phyloP scores from a whole-genome alignment of 2,113 vertebrate genomes.

The Clarias gariepinus region DNA sequence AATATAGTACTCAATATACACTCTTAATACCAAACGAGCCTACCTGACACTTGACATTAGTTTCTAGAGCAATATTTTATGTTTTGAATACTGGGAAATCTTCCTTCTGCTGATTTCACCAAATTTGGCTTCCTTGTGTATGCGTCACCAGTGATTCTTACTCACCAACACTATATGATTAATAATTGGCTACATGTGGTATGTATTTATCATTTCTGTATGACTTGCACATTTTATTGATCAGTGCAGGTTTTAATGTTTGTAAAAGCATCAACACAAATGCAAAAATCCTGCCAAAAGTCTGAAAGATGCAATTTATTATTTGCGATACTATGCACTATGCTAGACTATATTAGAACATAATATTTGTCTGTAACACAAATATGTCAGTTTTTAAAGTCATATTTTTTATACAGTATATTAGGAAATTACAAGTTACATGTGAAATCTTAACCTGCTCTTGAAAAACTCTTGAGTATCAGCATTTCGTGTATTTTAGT shows the following conservation, averaged over 20 bases:
- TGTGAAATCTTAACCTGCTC: neutral
- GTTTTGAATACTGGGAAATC: neutral
- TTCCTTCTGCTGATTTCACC: neutral
- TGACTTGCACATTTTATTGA: neutral
- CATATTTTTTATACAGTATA: neutral
- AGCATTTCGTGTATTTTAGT: neutral
- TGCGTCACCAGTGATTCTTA: neutral
- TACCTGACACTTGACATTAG: neutral
- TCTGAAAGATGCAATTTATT: neutral
- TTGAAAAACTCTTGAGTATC: neutral
- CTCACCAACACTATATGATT: neutral
- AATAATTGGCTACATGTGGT: neutral
- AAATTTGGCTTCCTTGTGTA: neutral
- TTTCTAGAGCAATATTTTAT: neutral
- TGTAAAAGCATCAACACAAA: neutral
- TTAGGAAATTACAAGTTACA: neutral
- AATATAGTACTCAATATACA: neutral
- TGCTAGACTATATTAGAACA: neutral
- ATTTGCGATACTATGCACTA: neutral
- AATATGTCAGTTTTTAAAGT: neutral
- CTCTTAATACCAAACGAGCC: neutral
- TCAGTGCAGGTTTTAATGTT: neutral
- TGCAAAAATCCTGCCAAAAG: neutral
- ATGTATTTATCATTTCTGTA: neutral
- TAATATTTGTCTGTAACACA: neutral